Conservation (phyloP, 2,797 vertebrate genomes). For the Orestias chungarensis region DNA sequence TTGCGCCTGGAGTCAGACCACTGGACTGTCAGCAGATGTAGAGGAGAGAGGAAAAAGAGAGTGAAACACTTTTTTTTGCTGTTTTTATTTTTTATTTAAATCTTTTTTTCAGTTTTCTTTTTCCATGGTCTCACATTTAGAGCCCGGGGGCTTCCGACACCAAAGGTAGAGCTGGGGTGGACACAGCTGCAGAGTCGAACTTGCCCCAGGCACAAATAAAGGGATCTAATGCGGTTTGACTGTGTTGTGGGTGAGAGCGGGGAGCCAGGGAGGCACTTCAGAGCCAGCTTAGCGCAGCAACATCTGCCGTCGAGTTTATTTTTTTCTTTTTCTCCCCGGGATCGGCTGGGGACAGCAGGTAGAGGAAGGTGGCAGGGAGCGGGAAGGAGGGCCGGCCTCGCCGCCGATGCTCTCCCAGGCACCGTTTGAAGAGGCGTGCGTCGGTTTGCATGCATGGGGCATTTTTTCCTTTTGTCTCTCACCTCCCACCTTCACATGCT, state of each 20-base stretch:
- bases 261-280: constrained; percentile 91
- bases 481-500: constrained; percentile 76
- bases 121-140: constrained; percentile 86
- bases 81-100: background rate
- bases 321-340: constrained; percentile 60
- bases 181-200: constrained; percentile 94
- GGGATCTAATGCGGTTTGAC: constrained; percentile 94
- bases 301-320: constrained; percentile 93
- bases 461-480: background rate
- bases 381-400: constrained; percentile 65
- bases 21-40: constrained; percentile 88
- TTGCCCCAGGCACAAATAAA: constrained; percentile 94
- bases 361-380: constrained; percentile 78
- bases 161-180: constrained; percentile 92
- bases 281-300: constrained; percentile 88
- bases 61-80: constrained; percentile 49
- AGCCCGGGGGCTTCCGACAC: constrained; percentile 90
- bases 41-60: constrained; percentile 71
- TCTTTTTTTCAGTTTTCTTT: constrained; percentile 32
- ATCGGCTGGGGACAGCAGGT: constrained; percentile 92
- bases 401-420: constrained; percentile 68
- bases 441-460: background rate
- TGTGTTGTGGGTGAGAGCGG: constrained; percentile 87
- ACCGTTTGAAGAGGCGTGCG: constrained; percentile 74
- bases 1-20: constrained; percentile 79